Evolutionary conservation across 2,797 vertebrate species (phyloP).

Genomic region (Erpetoichthys calabaricus): DNA sequence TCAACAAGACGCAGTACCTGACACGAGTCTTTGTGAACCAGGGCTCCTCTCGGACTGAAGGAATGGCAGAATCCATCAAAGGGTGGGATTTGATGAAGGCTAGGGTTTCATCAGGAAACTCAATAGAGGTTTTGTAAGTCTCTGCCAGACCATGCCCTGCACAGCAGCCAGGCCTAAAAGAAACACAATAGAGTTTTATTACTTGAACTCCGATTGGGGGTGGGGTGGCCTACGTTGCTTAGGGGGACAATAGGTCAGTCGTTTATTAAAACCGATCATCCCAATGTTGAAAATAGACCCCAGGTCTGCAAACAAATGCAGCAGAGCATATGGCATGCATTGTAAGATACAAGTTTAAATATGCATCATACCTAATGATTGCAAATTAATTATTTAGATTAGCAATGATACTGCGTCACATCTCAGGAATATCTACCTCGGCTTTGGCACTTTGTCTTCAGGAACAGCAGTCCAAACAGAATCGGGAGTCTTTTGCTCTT

Average conservation of each 20-base stretch:
- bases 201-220: conserved; percentile 16
- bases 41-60: conserved; percentile 81
- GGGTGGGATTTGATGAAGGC: conserved; percentile 97
- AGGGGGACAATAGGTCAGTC: conserved; percentile 30
- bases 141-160: conserved; percentile 78
- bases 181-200: conserved; percentile 16
- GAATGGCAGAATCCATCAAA: conserved; percentile 86
- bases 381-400: conserved; percentile 45
- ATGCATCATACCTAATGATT: conserved; percentile 47
- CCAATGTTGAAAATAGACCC: conserved; percentile 17
- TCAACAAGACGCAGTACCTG: conserved; percentile 48
- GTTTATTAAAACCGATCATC: conserved; percentile 30
- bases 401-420: conserved; percentile 1
- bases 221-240: conserved; percentile 2
- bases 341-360: conserved; percentile 32
- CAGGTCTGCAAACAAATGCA: conserved; percentile 22
- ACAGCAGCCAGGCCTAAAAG: conserved; percentile 83
- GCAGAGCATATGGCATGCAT: conserved; percentile 25
- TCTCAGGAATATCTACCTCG: conserved; percentile 56
- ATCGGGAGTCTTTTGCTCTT: conserved; percentile 92
- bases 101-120: conserved; percentile 90
- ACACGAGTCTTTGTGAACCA: conserved; percentile 98
- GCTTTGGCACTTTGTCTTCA: conserved; percentile 88
- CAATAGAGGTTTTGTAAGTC: conserved; percentile 80
- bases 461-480: conserved; percentile 94